Conservation (phyloP, 2,888 invertebrate species). For the Chirona hameri region DNA sequence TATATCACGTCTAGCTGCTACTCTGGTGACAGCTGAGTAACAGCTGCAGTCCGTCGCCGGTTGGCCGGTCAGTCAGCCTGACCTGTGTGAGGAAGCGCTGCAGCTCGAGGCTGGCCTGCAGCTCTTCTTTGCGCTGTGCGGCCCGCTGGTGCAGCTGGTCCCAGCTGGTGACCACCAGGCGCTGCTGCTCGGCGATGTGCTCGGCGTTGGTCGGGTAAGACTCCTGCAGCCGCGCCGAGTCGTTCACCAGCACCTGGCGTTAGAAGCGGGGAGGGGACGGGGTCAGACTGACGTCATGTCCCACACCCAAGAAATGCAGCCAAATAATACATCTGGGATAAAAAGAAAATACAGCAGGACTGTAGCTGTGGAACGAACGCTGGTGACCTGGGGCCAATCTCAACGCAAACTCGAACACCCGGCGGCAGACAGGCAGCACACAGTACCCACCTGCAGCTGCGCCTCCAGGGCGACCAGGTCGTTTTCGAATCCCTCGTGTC, state of each 20-base stretch:
- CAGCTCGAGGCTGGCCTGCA: constrained; percentile 81
- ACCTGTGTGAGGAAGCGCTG: constrained; percentile 68
- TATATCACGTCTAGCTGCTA: too few relatives aligned
- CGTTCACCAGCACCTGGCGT: constrained; percentile 76
- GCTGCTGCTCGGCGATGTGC: constrained; percentile 82
- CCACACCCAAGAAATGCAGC: too few relatives aligned
- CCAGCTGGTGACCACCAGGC: constrained; percentile 82
- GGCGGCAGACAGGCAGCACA: background rate
- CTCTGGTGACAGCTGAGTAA: too few relatives aligned
- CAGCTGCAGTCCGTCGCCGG: too few relatives aligned
- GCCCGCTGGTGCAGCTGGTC: constrained; percentile 76
- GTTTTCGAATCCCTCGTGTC: constrained; percentile 90
- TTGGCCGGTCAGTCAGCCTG: too few relatives aligned
- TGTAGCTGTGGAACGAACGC: too few relatives aligned
- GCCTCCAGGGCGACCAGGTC: constrained; percentile 89
- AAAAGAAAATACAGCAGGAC: too few relatives aligned
- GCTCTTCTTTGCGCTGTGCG: constrained; percentile 69
- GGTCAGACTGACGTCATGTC: background rate
- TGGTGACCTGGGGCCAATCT: too few relatives aligned
- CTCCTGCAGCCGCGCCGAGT: constrained; percentile 79
- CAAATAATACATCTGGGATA: background rate
- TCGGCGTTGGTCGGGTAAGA: constrained; percentile 88
- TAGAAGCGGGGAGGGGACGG: background rate
- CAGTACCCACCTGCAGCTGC: constrained; percentile 63
- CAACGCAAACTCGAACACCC: too few relatives aligned